phyloP scores from a whole-genome alignment of 2,888 invertebrate genomes.

The Scaptomyza cyrtandrae region DNA sequence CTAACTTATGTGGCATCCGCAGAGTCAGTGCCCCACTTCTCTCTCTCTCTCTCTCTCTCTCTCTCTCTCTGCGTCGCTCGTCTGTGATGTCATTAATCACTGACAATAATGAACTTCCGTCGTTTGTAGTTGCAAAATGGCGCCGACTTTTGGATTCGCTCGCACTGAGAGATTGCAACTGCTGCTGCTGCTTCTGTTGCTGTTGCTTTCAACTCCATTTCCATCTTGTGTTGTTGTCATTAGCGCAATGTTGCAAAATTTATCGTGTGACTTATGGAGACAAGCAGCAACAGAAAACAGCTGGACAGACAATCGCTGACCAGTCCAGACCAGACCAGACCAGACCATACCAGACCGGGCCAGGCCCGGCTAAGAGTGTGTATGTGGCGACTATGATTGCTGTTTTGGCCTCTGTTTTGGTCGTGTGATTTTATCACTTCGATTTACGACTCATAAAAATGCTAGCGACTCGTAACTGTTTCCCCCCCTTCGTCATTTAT shows the following conservation, averaged over 20 bases:
- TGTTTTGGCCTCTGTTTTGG: conserved; percentile 59
- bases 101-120: conserved; percentile 83
- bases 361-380: conserved; percentile 20
- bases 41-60: background rate
- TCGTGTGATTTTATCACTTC: conserved; percentile 78
- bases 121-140: conserved; percentile 70
- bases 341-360: conserved; percentile 26
- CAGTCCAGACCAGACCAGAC: conserved; percentile 33
- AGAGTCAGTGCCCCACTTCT: conserved; percentile 15
- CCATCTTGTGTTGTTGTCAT: conserved; percentile 62
- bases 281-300: conserved; percentile 35
- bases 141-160: conserved; percentile 49
- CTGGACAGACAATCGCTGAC: conserved; percentile 38
- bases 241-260: conserved; percentile 81
- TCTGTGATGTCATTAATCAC: conserved; percentile 81
- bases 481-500: conserved; percentile 1
- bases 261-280: conserved; percentile 78
- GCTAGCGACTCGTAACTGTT: conserved; percentile 59
- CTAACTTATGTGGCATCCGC: conserved; percentile 70
- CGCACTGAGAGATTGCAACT: conserved; percentile 30
- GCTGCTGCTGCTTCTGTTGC: conserved; percentile 7
- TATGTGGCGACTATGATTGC: conserved; percentile 18
- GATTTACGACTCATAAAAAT: conserved; percentile 81
- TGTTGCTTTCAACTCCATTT: background rate
- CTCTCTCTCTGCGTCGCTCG: background rate